Base-by-base conservation (phyloP, 2,888 invertebrate genomes). In the Dryobotodes eremita region DNA sequence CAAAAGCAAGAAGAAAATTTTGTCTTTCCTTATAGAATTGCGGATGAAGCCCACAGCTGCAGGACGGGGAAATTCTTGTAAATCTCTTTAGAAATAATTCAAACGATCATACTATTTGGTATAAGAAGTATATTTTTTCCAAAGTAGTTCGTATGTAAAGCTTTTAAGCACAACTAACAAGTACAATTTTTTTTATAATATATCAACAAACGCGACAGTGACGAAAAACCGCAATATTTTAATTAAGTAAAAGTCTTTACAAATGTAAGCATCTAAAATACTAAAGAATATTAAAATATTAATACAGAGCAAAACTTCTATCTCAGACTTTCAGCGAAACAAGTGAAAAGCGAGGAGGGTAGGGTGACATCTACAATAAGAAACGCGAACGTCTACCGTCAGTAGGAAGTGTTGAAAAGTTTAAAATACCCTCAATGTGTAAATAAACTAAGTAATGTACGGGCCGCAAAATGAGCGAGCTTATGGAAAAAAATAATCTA, bases 361-460 rank as follows among this genome's bases (percentile, higher is more conserved):
- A 83, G 66, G 74, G 76, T 71, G 36, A 78, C 66, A 82, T 66
- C 13, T 55, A 68, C 71, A 71, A 26, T 66, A 75, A 66, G 79
- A 69, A 86, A 61, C 53, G 15, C n/a, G 36, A 26, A 59, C 31
- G 20, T 68, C 50, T 71, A 61, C 76, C n/a, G 8, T 42, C 23
- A n/a, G 57, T 42, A 74, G 61, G 76, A 71, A 75, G 46, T 61
- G 73, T 79, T 68, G 66, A 55, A 86, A 84, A 83, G 64, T 79
- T 86, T 84, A 42, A 64, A 86, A 79, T 74, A 86, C 76, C 66
- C 83, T 77, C 83, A 57, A 83, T 68, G 83, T 75, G 84, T 72
- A 62, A 85, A 86, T 77, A 79, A 79, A 86, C 53, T 50, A 70
- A 74, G 61, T 62, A 59, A 68, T 31, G 26, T 8, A 7, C 0